Conservation (phyloP, 2,113 vertebrate species). For the Atlantisia rogersi region DNA sequence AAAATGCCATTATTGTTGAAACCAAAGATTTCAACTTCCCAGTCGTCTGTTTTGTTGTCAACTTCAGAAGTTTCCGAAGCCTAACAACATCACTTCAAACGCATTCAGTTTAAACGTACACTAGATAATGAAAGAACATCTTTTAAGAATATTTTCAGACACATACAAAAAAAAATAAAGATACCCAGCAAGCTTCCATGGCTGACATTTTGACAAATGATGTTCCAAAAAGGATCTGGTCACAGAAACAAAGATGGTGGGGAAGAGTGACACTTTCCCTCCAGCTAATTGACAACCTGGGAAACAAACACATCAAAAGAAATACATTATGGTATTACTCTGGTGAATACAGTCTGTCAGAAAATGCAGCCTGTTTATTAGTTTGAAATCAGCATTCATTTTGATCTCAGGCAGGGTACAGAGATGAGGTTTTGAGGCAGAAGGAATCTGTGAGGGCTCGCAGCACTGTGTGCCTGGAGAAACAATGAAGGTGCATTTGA, state of each 20-base stretch:
- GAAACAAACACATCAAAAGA: slow-evolving; percentile 52
- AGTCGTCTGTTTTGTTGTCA: slow-evolving; percentile 4
- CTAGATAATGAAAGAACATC: slow-evolving; percentile 50
- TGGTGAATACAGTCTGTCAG: slow-evolving; percentile 37
- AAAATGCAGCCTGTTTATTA: slow-evolving; percentile 1
- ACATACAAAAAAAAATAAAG: neutral
- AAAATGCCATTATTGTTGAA: neutral
- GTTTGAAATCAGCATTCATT: neutral
- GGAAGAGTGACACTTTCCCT: slow-evolving; percentile 39
- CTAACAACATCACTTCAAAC: slow-evolving; percentile 54
- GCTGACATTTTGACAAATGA: slow-evolving; percentile 55
- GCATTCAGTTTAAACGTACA: slow-evolving; percentile 27
- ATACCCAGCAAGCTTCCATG: neutral
- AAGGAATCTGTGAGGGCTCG: neutral
- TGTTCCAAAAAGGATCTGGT: neutral
- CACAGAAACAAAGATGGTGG: slow-evolving; percentile 31
- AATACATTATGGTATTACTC: slow-evolving; percentile 31
- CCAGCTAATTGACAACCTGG: slow-evolving; percentile 68
- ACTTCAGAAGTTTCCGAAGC: slow-evolving; percentile 18
- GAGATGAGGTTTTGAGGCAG: neutral
- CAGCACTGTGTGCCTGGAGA: neutral
- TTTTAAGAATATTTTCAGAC: slow-evolving; percentile 48
- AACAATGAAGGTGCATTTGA: neutral
- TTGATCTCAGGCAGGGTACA: neutral
- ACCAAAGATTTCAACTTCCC: slow-evolving; percentile 21